Percentiles rank a stretch among this genome's conserved stretches.
phyloP scores from a whole-genome alignment of 2,113 vertebrate genomes.

The Sinocyclocheilus anophthalmus region DNA sequence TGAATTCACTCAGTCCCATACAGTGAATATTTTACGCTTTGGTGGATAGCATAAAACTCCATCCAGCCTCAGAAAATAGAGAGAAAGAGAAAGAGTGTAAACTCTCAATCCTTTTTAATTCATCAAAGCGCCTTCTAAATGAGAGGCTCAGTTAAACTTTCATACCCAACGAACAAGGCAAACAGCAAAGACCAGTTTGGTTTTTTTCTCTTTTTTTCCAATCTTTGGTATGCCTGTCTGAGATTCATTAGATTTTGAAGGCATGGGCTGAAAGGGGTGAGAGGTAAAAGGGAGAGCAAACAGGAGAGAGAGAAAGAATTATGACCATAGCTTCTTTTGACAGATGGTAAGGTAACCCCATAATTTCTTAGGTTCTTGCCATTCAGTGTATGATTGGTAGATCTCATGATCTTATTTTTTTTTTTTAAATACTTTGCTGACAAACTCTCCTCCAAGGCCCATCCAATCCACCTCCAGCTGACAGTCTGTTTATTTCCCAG shows the following conservation, averaged over 20 bases:
- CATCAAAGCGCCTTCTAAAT: slow-evolving; percentile 52
- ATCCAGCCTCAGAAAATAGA: slow-evolving; percentile 45
- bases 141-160: slow-evolving; percentile 48
- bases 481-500: slow-evolving; percentile 8
- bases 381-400: slow-evolving; percentile 39
- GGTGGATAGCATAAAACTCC: slow-evolving; percentile 44
- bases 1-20: slow-evolving; percentile 53
- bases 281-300: not conserved
- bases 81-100: slow-evolving; percentile 34
- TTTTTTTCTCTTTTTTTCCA: not conserved
- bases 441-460: slow-evolving; percentile 28
- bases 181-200: slow-evolving; percentile 10
- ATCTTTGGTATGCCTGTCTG: slow-evolving; percentile 9
- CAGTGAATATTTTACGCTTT: slow-evolving; percentile 57
- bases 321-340: slow-evolving; percentile 21
- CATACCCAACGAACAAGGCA: slow-evolving; percentile 37
- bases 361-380: slow-evolving; percentile 38
- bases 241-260: slow-evolving; percentile 43
- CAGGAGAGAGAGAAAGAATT: not conserved
- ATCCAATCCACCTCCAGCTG: slow-evolving; percentile 32
- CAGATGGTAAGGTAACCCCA: slow-evolving; percentile 45
- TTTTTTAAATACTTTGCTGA: slow-evolving; percentile 48
- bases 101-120: slow-evolving; percentile 49
- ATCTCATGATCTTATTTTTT: slow-evolving; percentile 10
- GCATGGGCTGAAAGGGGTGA: not conserved